Base-by-base conservation (phyloP, 2,888 invertebrate species). In the Cephus sareptanus region DNA sequence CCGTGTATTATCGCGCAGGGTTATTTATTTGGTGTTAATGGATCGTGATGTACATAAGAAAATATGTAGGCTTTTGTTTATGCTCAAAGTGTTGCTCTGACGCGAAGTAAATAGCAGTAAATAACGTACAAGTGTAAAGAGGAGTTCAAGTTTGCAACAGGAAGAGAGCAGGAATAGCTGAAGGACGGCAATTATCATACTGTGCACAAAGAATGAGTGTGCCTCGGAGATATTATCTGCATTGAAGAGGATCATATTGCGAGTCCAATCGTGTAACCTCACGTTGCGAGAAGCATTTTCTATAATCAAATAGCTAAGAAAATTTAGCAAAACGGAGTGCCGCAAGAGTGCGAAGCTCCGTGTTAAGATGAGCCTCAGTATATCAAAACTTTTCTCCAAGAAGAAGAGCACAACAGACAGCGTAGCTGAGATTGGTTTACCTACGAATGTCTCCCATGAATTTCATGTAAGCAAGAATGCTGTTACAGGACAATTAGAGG, bases 381-480 rank as follows among this genome's bases (percentile, higher is more conserved):
- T 92, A 80, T 87, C 89, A 12, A 92, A 91, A 77, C 84, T 92
- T 34, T 92, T 92, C 79, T 90, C 91, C 0, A 91, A 91, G 79
- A 91, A 88, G 81, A 89, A 88, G 79, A 79, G 31, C 30, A 75
- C 74, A 1, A 74, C 81, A 68, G 92, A 91, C 77, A 91, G 92
- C 1, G 94, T 94, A 3, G 94, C 94, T 4, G 94, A 95, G 83
- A 97, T 98, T 81, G 96, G 97, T 3, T 93, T 94, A 85, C 98
- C 98, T 2, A 97, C 96, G 13, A 95, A 96, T 89, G 97, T 98
- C 31, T 95, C 95, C 82, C 96, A 97, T 87, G 94, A 96, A 87
- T 95, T 98, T 87, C 98, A 98, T 91, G 98, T 98, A 34, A 96
- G 95, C 83, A 96, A 95, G 87, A 96, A 98, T 91, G 94, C 94